A percentile compares a stretch with the other conserved stretches of the same genome.
phyloP scores from a whole-genome alignment of 2,113 vertebrate genomes.

The Xenopus borealis region DNA sequence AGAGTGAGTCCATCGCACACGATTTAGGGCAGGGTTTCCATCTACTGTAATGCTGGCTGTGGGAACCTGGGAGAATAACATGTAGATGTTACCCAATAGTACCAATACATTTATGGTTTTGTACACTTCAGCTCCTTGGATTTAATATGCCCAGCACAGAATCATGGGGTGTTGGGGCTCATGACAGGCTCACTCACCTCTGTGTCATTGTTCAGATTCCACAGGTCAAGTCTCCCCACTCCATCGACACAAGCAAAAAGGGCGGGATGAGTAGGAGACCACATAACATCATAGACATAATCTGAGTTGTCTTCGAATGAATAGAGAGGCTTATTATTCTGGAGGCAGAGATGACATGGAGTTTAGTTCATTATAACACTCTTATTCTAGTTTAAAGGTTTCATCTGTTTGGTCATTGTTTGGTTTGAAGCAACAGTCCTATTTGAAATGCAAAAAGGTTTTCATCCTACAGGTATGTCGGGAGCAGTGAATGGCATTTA shows the following conservation, averaged over 20 bases:
- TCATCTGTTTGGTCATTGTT: constrained; percentile 12
- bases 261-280: constrained; percentile 95
- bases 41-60: constrained; percentile 89
- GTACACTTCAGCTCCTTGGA: too few relatives aligned
- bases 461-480: too few relatives aligned
- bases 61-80: constrained; percentile 74
- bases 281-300: constrained; percentile 99
- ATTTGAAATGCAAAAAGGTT: background rate
- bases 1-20: constrained; percentile 92
- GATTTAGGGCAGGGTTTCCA: constrained; percentile 92
- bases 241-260: constrained; percentile 96
- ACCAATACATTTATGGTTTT: too few relatives aligned
- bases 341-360: constrained; percentile 25
- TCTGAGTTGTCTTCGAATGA: constrained; percentile 97
- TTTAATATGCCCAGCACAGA: too few relatives aligned
- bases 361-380: background rate
- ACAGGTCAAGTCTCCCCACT: constrained; percentile 91
- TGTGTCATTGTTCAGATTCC: constrained; percentile 99
- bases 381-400: background rate
- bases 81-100: too few relatives aligned
- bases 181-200: constrained; percentile 70
- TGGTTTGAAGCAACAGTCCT: background rate
- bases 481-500: too few relatives aligned
- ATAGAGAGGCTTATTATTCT: constrained; percentile 97
- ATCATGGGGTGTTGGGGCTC: background rate